Evolutionary conservation across 64 coral and sea anemone genomes (phyloP).

Genomic region (Platygyra sinensis): DNA sequence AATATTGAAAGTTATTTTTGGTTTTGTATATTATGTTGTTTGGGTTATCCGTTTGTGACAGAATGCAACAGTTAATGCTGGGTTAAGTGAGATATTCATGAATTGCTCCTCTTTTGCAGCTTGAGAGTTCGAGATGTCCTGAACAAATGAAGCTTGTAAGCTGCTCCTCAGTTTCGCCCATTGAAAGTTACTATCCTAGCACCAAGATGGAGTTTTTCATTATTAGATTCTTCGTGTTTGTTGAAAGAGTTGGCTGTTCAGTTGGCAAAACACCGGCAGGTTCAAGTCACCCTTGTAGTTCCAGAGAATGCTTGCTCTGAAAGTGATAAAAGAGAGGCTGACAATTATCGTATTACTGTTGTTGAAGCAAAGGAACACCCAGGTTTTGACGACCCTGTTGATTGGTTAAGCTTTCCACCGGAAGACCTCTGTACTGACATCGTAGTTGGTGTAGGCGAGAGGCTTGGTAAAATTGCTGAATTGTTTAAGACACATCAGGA

Average conservation of each 20-base stretch:
- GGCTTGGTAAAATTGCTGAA: neutral
- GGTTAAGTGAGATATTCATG: no score
- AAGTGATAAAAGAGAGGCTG: neutral
- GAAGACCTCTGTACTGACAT: neutral
- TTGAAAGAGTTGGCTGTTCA: neutral
- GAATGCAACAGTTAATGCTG: no score
- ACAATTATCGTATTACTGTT: neutral
- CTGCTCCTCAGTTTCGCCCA: no score
- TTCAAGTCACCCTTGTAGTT: neutral
- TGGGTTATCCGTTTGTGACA: no score
- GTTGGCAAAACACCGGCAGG: neutral
- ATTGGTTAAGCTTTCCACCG: neutral
- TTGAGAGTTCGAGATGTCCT: no score
- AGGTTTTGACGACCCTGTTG: slow-evolving; percentile 1
- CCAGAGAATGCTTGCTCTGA: neutral
- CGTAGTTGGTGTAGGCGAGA: neutral
- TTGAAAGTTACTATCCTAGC: no score
- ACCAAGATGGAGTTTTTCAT: no score
- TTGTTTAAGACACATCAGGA: neutral
- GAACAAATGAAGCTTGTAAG: no score
- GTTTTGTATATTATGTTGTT: no score
- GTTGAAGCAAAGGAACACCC: neutral
- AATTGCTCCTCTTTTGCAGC: no score
- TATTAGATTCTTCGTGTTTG: no score
- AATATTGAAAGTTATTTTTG: no score